These are phyloP conservation scores for Desmophyllum pertusum DNA, from an alignment of 92 coral and sea anemone genomes.

Conservation along the genomic window DNA sequence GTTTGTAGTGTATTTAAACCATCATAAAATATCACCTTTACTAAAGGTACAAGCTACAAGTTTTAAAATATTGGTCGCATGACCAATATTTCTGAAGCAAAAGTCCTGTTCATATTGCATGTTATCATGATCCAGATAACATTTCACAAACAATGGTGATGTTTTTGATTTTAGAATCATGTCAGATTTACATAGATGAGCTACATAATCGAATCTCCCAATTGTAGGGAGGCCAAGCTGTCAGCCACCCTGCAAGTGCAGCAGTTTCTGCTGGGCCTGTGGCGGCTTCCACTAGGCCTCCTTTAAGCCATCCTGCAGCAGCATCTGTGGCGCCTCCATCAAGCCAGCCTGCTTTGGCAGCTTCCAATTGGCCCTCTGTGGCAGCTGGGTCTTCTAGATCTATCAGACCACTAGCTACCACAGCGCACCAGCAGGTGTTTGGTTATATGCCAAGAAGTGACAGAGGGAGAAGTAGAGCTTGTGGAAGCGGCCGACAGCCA, in stretches of 20 bases:
- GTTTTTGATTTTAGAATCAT: constrained; percentile 37
- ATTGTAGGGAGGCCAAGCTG: constrained; percentile 23
- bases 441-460: constrained; percentile 29
- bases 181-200: constrained; percentile 43
- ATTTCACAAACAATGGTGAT: constrained; percentile 5
- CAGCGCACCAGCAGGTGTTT: constrained; percentile 43
- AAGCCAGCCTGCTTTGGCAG: not conserved
- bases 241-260: constrained; percentile 32
- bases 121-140: constrained; percentile 13
- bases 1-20: too few relatives aligned
- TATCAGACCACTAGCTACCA: constrained; percentile 25
- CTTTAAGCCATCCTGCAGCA: not conserved
- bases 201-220: constrained; percentile 32
- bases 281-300: constrained; percentile 9
- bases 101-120: constrained; percentile 10
- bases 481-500: constrained; percentile 30
- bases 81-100: not conserved
- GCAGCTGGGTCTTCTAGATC: constrained; percentile 12
- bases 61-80: constrained; percentile 4
- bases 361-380: not conserved
- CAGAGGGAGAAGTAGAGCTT: constrained; percentile 33
- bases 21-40: not conserved
- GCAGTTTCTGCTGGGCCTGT: constrained; percentile 25
- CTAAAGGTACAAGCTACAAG: not conserved
- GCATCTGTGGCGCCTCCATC: constrained; percentile 4